Percentiles rank a stretch among this genome's conserved stretches.
Evolutionary conservation across 1,140 invertebrate genomes (phyloP).

Genomic region (Zelostemma sp.): DNA sequence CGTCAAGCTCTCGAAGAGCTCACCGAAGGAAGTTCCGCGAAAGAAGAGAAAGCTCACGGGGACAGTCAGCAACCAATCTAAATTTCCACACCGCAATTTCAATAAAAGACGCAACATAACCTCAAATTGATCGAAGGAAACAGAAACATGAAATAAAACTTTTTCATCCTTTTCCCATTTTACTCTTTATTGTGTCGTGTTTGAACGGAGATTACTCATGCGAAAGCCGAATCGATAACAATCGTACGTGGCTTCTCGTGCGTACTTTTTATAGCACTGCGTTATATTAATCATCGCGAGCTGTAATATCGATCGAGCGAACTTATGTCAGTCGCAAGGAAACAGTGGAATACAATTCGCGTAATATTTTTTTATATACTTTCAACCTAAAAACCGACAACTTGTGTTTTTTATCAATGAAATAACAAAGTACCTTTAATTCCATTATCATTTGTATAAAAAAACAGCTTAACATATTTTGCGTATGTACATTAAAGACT

Average conservation of each 20-base stretch:
- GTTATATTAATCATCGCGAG: not conserved
- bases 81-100: not conserved
- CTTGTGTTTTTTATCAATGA: no score
- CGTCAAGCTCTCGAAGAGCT: slow-evolving; percentile 53
- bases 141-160: no score
- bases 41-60: not conserved
- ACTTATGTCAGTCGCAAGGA: no score
- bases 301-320: not conserved
- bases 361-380: no score
- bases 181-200: not conserved
- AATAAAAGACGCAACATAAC: not conserved
- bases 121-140: not conserved
- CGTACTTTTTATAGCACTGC: not conserved
- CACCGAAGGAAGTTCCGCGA: slow-evolving; percentile 7
- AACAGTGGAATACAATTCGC: no score
- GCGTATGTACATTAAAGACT: no score
- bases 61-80: not conserved
- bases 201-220: not conserved
- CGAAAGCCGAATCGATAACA: not conserved
- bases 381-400: no score
- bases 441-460: no score
- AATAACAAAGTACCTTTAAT: no score
- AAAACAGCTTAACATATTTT: no score
- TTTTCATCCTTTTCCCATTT: no score
- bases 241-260: not conserved